Conservation (phyloP, 2,888 invertebrate genomes). For the Dynastes grantii region DNA sequence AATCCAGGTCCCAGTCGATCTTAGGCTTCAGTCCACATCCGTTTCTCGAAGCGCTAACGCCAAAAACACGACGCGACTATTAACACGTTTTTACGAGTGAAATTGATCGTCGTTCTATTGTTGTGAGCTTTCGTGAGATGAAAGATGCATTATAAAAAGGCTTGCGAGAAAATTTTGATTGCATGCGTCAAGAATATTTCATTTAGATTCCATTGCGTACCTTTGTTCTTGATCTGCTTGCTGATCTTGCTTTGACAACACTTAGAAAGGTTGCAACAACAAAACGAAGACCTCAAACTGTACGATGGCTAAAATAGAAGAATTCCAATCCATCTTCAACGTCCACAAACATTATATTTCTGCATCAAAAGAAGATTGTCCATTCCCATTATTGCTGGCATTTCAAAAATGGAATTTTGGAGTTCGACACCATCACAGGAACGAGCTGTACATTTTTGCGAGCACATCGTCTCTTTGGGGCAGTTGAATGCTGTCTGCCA, state of each 20-base stretch:
- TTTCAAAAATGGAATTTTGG: too few species aligned
- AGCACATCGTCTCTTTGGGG: constrained; percentile 34
- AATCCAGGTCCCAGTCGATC: constrained; percentile 28
- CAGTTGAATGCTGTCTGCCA: constrained; percentile 3
- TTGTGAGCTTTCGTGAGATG: constrained; percentile 10
- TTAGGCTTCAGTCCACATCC: constrained; percentile 33
- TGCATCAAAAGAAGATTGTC: too few species aligned
- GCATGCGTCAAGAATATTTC: constrained; percentile 55
- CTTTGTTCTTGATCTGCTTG: constrained; percentile 55
- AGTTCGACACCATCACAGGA: not conserved
- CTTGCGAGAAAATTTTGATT: constrained; percentile 49
- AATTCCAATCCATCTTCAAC: not conserved
- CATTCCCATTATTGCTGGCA: too few species aligned
- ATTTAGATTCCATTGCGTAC: constrained; percentile 57
- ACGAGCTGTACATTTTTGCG: constrained; percentile 20
- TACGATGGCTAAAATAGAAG: too few species aligned
- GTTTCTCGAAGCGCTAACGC: not conserved
- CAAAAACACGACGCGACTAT: not conserved
- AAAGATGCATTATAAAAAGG: constrained; percentile 53
- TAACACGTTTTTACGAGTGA: not conserved
- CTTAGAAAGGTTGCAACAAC: not conserved
- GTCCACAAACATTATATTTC: too few species aligned
- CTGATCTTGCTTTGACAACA: constrained; percentile 51
- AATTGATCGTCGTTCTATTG: not conserved
- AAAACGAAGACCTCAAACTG: too few species aligned